A percentile compares a stretch with the other conserved stretches of the same genome.
Evolutionary conservation across 2,797 vertebrate species (phyloP).

Genomic region (Enteromius thamalakanensis): DNA sequence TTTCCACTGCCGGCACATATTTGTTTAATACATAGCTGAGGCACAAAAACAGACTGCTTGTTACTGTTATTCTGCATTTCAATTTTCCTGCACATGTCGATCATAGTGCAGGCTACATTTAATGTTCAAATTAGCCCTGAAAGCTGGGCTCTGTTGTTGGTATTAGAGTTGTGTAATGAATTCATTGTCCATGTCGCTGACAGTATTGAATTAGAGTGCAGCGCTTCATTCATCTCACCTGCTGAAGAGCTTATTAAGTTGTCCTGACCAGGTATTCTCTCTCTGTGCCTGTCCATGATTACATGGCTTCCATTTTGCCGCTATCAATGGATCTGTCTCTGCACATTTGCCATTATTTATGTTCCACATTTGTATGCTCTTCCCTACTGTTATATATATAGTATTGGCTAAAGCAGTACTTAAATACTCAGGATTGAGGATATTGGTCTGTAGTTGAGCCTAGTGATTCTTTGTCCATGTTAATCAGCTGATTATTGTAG

Average conservation of each 20-base stretch:
- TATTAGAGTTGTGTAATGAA: conserved; percentile 65
- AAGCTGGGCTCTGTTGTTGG: conserved; percentile 54
- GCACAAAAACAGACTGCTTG: conserved; percentile 35
- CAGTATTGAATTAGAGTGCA: conserved; percentile 60
- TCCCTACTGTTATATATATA: conserved; percentile 20
- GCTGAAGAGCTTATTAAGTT: conserved; percentile 54
- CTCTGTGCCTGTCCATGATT: conserved; percentile 38
- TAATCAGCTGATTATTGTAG: neutral
- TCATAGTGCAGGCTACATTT: conserved; percentile 50
- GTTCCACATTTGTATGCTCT: conserved; percentile 4
- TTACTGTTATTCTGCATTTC: conserved; percentile 51
- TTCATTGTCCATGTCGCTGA: conserved; percentile 52
- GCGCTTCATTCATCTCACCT: conserved; percentile 57
- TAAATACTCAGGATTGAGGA: conserved; percentile 15
- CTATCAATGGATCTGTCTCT: conserved; percentile 30
- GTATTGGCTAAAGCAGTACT: conserved; percentile 2
- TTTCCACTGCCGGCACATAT: conserved; percentile 20
- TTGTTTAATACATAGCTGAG: conserved; percentile 28
- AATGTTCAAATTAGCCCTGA: conserved; percentile 66
- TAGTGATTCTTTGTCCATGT: neutral
- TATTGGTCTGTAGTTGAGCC: conserved; percentile 3
- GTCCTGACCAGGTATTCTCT: conserved; percentile 44
- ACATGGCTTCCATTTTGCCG: conserved; percentile 33
- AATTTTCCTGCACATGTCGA: conserved; percentile 13
- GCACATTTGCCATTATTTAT: conserved; percentile 39